Evolutionary conservation across 2,113 vertebrate species (phyloP), one percentile per base, ranked within the genome.

Genomic region (Lipotes vexillifer): DNA sequence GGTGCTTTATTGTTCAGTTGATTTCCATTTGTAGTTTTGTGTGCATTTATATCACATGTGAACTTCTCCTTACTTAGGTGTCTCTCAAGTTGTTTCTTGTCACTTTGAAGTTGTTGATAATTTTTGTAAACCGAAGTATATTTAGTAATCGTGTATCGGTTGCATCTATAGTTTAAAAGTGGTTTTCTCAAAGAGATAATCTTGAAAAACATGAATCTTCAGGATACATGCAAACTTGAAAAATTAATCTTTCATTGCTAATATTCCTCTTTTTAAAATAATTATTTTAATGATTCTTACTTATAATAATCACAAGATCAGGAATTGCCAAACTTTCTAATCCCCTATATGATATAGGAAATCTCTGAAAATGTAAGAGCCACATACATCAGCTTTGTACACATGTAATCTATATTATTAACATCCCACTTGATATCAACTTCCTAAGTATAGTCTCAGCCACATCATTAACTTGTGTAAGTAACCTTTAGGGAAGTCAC

Each of bases 191-290:
- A 66, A 83, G 6, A 90, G 38, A 83, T 83, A 74, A 81, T 74
- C 21, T 82, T 97, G 27, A 86, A 92, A 93, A 90, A 21, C 20
- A 18, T 88, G 17, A 97, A 71, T 90, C 55, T 57, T 94, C 3
- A 93, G 36, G 27, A 83, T 15, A 77, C 10, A 71, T 61, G 1
- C 17, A 87, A 59, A 96, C 46, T 87, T 93, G 61, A 55, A 92
- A 92, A 65, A 65, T 80, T 61, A 89, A 65, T 68, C 46, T 94
- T 90, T 82, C 29, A 10, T 88, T 95, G 65, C 71, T 49, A 74
- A 93, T 33, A 74, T 95, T 95, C 25, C 13, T 92, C n/a, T 31
- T 94, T 82, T 90, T 75, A 90, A 93, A 86, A 63, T 25, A 36
- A 6, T 66, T 94, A 90, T 71, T 92, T 36, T 38, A 92, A 61